phyloP scores from a whole-genome alignment of 1,140 invertebrate genomes.

The Plodia interpunctella region DNA sequence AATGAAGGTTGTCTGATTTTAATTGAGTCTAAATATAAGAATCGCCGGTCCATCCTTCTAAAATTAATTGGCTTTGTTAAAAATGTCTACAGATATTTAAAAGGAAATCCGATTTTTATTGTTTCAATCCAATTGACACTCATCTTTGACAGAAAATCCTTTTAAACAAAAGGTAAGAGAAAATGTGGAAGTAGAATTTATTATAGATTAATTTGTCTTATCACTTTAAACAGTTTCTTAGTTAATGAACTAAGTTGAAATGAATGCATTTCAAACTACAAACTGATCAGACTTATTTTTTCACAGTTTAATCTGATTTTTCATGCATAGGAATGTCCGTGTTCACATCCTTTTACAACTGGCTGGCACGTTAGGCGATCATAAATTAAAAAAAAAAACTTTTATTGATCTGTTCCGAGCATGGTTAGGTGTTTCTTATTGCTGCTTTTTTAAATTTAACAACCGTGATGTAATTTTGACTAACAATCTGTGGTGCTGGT shows the following conservation, averaged over 20 bases:
- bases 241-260: no score
- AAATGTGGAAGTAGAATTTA: slow-evolving; percentile 15
- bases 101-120: not conserved
- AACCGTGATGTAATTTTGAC: not conserved
- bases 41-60: not conserved
- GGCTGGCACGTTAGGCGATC: not conserved
- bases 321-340: slow-evolving; percentile 27
- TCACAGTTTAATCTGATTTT: slow-evolving; percentile 49
- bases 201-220: not conserved
- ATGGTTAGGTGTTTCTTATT: not conserved
- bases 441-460: not conserved
- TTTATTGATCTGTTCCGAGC: slow-evolving; percentile 2
- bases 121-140: not conserved
- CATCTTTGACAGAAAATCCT: not conserved
- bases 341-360: slow-evolving; percentile 5
- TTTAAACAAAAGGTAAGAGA: not conserved
- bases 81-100: not conserved
- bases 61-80: not conserved
- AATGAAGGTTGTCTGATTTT: not conserved
- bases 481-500: not conserved
- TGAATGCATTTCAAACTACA: not conserved
- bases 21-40: not conserved
- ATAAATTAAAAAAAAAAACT: not conserved
- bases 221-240: not conserved
- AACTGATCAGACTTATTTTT: not conserved